Percentiles rank a stretch among this genome's conserved stretches.
Evolutionary conservation across 2,797 vertebrate species (phyloP).

Genomic region (Muraenolepis orangiensis): DNA sequence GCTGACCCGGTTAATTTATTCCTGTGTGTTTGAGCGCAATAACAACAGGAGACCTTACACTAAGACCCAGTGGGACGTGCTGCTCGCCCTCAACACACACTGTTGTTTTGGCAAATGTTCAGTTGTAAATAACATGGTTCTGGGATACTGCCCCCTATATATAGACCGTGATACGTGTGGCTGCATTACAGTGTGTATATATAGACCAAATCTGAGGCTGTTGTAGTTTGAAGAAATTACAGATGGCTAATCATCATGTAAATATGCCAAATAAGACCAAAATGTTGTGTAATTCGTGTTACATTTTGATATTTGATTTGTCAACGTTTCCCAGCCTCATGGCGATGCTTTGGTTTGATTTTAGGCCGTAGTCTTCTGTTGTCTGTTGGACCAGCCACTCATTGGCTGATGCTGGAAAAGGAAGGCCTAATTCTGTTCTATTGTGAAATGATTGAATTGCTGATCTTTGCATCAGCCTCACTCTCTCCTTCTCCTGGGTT

Average conservation of each 20-base stretch:
- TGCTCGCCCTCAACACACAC: not conserved
- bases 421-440: not conserved
- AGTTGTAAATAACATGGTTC: not conserved
- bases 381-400: not conserved
- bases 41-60: not conserved
- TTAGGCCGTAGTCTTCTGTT: not conserved
- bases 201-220: too few relatives aligned
- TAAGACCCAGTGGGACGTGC: slow-evolving; percentile 7
- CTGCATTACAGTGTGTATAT: too few relatives aligned
- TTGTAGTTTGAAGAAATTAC: too few relatives aligned
- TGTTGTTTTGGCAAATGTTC: not conserved
- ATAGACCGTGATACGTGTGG: too few relatives aligned
- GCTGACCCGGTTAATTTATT: slow-evolving; percentile 16
- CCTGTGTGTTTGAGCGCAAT: slow-evolving; percentile 10
- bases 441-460: not conserved
- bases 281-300: too few relatives aligned
- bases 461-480: not conserved
- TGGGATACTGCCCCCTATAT: not conserved
- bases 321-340: too few relatives aligned
- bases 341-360: not conserved
- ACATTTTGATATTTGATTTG: too few relatives aligned
- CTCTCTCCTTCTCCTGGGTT: not conserved
- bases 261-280: too few relatives aligned
- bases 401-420: not conserved
- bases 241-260: too few relatives aligned